Percentiles rank a stretch among this genome's conserved stretches.
Evolutionary conservation across 2,113 vertebrate species (phyloP).

Genomic region (Arizona elegans): DNA sequence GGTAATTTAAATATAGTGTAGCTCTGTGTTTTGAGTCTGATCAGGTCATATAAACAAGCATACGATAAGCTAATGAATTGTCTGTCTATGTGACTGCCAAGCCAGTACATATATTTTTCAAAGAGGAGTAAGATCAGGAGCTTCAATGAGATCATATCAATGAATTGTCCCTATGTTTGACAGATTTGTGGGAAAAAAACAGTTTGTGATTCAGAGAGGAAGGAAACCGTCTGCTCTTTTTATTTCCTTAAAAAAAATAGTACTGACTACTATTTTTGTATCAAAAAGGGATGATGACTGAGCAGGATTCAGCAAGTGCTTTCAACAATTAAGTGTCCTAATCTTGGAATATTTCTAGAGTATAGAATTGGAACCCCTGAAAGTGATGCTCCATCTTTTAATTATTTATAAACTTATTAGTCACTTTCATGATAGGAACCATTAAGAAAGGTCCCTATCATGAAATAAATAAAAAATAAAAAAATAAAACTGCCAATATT

Average conservation of each 20-base stretch:
- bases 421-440: too few species aligned
- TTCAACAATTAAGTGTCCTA: conserved; percentile 63
- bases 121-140: background rate
- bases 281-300: conserved; percentile 62
- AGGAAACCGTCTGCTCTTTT: conserved; percentile 90
- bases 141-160: background rate
- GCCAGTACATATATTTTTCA: background rate
- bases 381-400: background rate
- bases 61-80: background rate
- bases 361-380: background rate
- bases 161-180: conserved; percentile 44
- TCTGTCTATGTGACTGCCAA: background rate
- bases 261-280: conserved; percentile 78
- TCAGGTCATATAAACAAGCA: background rate
- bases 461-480: too few species aligned
- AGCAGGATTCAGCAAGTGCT: conserved; percentile 48
- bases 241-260: conserved; percentile 85
- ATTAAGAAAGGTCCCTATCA: background rate
- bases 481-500: background rate
- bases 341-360: conserved; percentile 46
- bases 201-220: conserved; percentile 79
- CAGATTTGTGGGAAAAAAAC: conserved; percentile 46
- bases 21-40: background rate
- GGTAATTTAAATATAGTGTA: background rate
- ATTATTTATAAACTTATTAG: background rate